Conservation (phyloP, 2,797 vertebrate species). For the Danio tinwini region DNA sequence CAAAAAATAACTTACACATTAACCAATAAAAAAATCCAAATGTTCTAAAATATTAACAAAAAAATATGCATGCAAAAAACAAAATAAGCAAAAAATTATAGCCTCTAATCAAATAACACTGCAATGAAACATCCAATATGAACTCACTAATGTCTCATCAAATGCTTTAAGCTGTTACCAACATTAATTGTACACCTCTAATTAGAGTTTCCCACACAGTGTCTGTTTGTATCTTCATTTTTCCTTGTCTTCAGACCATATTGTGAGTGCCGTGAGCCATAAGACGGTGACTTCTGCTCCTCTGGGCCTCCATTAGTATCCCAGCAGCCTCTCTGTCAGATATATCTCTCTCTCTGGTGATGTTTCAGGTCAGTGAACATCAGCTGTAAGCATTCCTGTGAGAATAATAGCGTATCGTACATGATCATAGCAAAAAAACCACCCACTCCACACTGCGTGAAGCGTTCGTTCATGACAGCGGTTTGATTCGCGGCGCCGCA, state of each 20-base stretch:
- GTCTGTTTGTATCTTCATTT: not conserved
- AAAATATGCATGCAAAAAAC: too few species aligned
- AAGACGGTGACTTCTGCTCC: not conserved
- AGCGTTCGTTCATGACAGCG: slow-evolving; percentile 1
- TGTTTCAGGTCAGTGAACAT: slow-evolving; percentile 56
- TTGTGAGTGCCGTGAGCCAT: not conserved
- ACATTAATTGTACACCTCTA: not conserved
- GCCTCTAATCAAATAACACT: too few species aligned
- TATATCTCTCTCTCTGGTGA: slow-evolving; percentile 37
- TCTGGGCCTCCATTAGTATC: slow-evolving; percentile 18
- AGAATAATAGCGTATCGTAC: slow-evolving; percentile 53
- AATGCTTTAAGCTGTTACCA: not conserved
- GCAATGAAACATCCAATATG: too few species aligned
- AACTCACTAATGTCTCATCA: not conserved
- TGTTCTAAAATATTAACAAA: too few species aligned
- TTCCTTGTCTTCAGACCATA: not conserved
- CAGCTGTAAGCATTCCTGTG: slow-evolving; percentile 48
- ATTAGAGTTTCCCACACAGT: not conserved
- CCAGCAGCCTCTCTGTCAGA: not conserved
- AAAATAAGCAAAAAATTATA: too few species aligned
- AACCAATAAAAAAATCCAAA: too few species aligned
- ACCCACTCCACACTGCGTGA: slow-evolving; percentile 16
- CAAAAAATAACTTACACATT: too few species aligned
- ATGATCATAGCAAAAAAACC: slow-evolving; percentile 30
- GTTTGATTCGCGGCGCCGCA: slow-evolving; percentile 25